Base-by-base conservation (phyloP, 1,140 invertebrate genomes). In the Drosophila malerkotliana region DNA sequence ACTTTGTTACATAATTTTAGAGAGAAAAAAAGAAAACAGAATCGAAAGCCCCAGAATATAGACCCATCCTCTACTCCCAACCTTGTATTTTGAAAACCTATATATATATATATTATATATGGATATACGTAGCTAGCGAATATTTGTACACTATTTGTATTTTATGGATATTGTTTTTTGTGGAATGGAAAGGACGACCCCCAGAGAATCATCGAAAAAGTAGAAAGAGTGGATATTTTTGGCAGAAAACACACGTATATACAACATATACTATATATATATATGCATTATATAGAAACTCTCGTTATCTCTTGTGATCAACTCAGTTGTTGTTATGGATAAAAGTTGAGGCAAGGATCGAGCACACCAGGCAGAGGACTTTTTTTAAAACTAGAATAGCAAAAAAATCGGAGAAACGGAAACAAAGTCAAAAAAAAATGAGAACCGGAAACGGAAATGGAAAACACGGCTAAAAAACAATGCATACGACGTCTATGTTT, bases 281-380 rank as follows among this genome's bases (percentile, higher is more conserved):
- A 26, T 28, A 6, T 28, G 6, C 6, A 21, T 21, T 21, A 28
- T 28, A 28, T 28, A 64, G 52, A 54, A 37, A 87, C 78, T 85
- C 82, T 87, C 67, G 79, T 87, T 87, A 87, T 87, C 78, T 87
- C 83, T 87, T 87, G 82, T 87, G 82, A 87, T 87, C 82, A 82
- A 85, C 82, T 87, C 83, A 82, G 82, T 87, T 87, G 81, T 85
- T 85, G 82, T 87, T 87, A 87, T 37, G 15, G 47, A 41, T 45
- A 56, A 21, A 58, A 24, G 6, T 10, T 21, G 39, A n/a, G 39
- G 44, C 69, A 68, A 49, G 41, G 41, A 44, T 44, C 32, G 30
- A 30, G 39, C 21, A 30, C n/a, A 30, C n/a, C 60, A 45, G 37
- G 57, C 49, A 52, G 26, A 41, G 51, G 62, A 61, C 60, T 55